Evolutionary conservation across 1,140 invertebrate species (phyloP), one percentile per base, ranked within the genome.

Genomic region (Pseudomyrmex concolor): DNA sequence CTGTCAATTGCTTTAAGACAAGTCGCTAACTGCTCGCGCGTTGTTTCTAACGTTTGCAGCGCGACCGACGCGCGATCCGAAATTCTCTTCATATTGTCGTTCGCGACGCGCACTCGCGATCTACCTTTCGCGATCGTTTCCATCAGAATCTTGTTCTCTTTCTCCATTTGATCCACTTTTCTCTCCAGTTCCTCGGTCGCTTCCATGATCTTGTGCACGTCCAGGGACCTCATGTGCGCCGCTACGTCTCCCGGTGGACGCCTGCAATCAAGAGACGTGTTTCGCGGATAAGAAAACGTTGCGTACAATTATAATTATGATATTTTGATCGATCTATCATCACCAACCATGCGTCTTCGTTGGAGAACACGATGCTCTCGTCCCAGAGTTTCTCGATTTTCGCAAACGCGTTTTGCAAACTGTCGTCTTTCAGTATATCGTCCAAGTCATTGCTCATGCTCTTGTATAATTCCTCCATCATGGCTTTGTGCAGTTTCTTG

Each of bases 181-280:
- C 84, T 62, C 76, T 89, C 60, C 9, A 93, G 71, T 22, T 68
- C 55, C 17, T 89, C 86, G 19, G 22, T 88, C 62, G 90, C 87
- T 15, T 87, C 73, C n/a, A 72, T 74, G 0, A 93, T 92, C 64
- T 57, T 87, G 15, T 87, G 66, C 0, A 81, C 88, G 45, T 92
- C 92, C 45, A 90, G 13, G 8, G 90, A 91, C 77, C 89, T 74
- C 55, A 92, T 15, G 77, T 93, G 92, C n/a, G 81, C 25, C 13
- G 68, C 57, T n/a, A 93, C 89, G 70, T 93, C 66, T 13, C 92
- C 92, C 2, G 92, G 92, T 43, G 92, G 92, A 82, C 92, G 91
- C 92, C 92, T 93, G 22, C 54, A 88, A 78, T 64, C 25, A 73
- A 17, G 73, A 55, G 17, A 76, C 62, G 15, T 19, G 50, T 15